These are phyloP conservation scores for Megalonaias nervosa DNA, from an alignment of 1,140 invertebrate species.

Conservation along the genomic window DNA sequence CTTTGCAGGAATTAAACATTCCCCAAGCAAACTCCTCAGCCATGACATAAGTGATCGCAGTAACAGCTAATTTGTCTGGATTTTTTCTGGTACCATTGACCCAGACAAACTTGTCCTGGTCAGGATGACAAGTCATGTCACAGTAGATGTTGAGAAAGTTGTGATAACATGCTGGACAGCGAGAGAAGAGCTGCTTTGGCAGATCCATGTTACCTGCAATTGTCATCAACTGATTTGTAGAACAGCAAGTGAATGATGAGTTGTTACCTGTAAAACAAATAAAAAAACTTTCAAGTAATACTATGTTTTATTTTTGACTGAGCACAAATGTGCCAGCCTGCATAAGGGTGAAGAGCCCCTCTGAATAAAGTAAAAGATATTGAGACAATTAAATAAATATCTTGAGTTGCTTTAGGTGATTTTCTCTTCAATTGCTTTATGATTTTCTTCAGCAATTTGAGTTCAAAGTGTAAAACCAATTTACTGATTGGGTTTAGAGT, in stretches of 20 bases:
- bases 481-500: no score
- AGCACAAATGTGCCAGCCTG: no score
- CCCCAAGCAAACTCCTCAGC: constrained; percentile 79
- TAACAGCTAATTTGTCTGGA: neutral
- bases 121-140: constrained; percentile 84
- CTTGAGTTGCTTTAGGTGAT: no score
- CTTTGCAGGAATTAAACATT: constrained; percentile 86
- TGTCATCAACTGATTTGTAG: constrained; percentile 77
- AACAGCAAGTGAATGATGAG: constrained; percentile 81
- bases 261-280: constrained; percentile 39
- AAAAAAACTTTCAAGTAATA: neutral
- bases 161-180: constrained; percentile 89
- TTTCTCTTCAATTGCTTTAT: no score
- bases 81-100: constrained; percentile 25
- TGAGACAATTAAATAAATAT: no score
- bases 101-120: constrained; percentile 83
- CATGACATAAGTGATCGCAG: constrained; percentile 74
- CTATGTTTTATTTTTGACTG: no score
- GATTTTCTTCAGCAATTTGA: no score
- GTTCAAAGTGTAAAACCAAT: no score
- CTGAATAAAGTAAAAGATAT: no score
- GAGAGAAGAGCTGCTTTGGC: constrained; percentile 79
- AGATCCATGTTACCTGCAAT: constrained; percentile 78
- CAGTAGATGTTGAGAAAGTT: constrained; percentile 90
- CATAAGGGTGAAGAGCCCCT: no score